Conservation (phyloP, 2,113 vertebrate species). For the Nothocercus nigrocapillus region DNA sequence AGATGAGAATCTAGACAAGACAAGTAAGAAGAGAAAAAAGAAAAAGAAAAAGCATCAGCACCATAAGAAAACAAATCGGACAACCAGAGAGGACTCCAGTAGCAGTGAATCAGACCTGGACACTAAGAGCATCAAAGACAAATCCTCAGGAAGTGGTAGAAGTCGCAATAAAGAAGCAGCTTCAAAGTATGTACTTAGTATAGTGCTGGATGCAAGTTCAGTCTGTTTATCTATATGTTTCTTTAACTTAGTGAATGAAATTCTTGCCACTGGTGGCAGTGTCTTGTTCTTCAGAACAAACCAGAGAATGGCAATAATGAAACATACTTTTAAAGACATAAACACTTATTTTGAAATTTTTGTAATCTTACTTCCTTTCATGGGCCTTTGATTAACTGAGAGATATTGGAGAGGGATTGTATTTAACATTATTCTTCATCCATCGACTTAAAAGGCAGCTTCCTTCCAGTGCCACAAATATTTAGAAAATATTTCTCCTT, state of each 20-base stretch:
- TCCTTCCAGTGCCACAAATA: background rate
- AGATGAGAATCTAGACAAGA: conserved; percentile 43
- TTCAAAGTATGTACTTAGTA: conserved; percentile 54
- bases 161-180: background rate
- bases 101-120: conserved; percentile 77
- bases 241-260: background rate
- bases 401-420: background rate
- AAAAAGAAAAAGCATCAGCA: conserved; percentile 82
- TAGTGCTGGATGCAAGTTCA: background rate
- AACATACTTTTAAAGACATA: background rate
- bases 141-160: background rate
- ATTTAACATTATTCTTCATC: background rate
- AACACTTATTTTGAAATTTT: background rate
- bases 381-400: background rate
- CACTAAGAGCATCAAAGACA: conserved; percentile 76
- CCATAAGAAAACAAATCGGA: conserved; percentile 75
- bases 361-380: background rate
- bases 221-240: background rate
- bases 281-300: background rate
- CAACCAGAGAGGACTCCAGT: conserved; percentile 57
- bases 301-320: background rate
- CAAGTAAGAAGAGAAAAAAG: conserved; percentile 84
- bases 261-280: background rate
- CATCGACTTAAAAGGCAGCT: background rate
- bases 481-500: background rate